These are phyloP conservation scores for Pseudomyrmex sp. DNA, from an alignment of 1,140 invertebrate genomes.

Conservation along the genomic window DNA sequence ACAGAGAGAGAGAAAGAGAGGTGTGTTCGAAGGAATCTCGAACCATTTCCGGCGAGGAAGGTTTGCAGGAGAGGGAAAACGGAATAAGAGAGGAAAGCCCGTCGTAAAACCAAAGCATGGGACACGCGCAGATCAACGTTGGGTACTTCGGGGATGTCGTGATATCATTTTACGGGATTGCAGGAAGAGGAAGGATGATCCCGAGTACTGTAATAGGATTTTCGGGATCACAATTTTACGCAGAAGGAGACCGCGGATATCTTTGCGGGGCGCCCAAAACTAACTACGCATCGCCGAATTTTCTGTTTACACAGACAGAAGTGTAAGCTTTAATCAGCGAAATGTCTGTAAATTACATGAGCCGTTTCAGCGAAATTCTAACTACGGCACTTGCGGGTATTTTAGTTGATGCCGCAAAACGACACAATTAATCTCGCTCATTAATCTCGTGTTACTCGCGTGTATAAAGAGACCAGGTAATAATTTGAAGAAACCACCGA, in stretches of 20 bases:
- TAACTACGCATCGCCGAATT: slow-evolving; percentile 33
- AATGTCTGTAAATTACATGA: slow-evolving; percentile 24
- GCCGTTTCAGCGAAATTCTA: slow-evolving; percentile 24
- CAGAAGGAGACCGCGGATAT: slow-evolving; percentile 29
- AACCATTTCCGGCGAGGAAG: background rate
- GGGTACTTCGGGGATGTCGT: slow-evolving; percentile 53
- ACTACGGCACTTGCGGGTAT: background rate
- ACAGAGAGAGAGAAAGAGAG: background rate
- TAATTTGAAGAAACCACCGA: slow-evolving; percentile 4
- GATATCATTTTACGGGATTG: slow-evolving; percentile 70
- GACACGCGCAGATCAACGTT: slow-evolving; percentile 62
- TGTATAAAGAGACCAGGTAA: background rate
- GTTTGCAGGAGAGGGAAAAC: background rate
- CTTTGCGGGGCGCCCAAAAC: slow-evolving; percentile 36
- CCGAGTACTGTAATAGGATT: slow-evolving; percentile 68
- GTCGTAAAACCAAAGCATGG: slow-evolving; percentile 62
- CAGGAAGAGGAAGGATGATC: slow-evolving; percentile 30
- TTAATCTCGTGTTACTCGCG: background rate
- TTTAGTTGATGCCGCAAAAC: background rate
- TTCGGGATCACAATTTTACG: slow-evolving; percentile 61
- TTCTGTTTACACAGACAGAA: slow-evolving; percentile 26
- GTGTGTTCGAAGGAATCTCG: slow-evolving; percentile 33
- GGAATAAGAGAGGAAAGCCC: slow-evolving; percentile 32
- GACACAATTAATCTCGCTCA: background rate
- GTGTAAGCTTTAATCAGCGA: slow-evolving; percentile 36